phyloP scores from a whole-genome alignment of 2,113 vertebrate genomes.

The Psilopsiagon aymara region DNA sequence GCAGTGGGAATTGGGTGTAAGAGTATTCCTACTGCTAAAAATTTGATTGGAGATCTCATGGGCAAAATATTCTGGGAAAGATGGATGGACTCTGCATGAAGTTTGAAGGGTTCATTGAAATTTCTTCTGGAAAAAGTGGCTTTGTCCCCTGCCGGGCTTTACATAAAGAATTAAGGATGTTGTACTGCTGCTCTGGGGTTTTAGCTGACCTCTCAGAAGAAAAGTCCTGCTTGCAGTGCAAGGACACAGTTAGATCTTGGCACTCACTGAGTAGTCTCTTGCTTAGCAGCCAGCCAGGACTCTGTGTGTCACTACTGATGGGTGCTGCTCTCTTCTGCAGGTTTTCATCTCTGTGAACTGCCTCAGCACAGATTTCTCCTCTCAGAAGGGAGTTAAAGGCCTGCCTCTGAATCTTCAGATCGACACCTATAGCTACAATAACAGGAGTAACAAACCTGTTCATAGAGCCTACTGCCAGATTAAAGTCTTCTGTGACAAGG shows the following conservation, averaged over 20 bases:
- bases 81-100: background rate
- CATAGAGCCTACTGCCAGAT: slow-evolving; percentile 98
- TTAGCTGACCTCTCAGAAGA: background rate
- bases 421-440: slow-evolving; percentile 98
- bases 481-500: slow-evolving; percentile 98
- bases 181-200: background rate
- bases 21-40: background rate
- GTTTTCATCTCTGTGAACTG: slow-evolving; percentile 99
- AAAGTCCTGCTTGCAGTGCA: background rate
- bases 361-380: slow-evolving; percentile 98
- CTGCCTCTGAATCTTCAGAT: slow-evolving; percentile 96
- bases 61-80: background rate
- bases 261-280: accelerated
- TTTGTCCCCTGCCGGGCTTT: background rate
- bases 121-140: background rate
- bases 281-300: background rate
- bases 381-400: slow-evolving; percentile 98
- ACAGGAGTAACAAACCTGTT: slow-evolving; percentile 98
- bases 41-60: background rate
- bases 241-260: background rate
- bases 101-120: background rate
- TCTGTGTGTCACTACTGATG: background rate
- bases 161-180: background rate
- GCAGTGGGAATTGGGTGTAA: background rate
- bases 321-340: slow-evolving; percentile 67